Conservation (phyloP, 2,113 vertebrate species). For the Chascanopsetta lugubris region DNA sequence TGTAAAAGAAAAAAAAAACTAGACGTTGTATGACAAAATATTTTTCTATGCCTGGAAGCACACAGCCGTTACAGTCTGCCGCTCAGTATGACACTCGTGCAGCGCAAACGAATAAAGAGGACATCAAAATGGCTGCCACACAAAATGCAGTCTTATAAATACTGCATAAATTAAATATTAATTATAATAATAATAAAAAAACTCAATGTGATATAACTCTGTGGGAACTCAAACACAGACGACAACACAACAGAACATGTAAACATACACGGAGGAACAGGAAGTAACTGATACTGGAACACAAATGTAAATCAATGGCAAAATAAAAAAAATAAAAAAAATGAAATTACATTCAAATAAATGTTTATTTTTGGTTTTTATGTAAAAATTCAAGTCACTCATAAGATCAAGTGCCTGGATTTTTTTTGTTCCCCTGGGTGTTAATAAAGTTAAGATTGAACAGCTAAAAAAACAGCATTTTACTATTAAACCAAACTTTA, state of each 20-base stretch:
- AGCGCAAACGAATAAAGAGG: slow-evolving; percentile 68
- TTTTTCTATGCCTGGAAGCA: slow-evolving; percentile 56
- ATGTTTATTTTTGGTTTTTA: slow-evolving; percentile 30
- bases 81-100: slow-evolving; percentile 60
- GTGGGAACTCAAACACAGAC: slow-evolving; percentile 58
- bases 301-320: slow-evolving; percentile 52
- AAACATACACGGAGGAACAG: slow-evolving; percentile 69
- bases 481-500: not conserved
- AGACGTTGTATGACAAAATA: slow-evolving; percentile 65
- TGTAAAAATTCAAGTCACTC: slow-evolving; percentile 19
- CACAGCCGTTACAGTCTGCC: slow-evolving; percentile 57
- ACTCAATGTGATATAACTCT: slow-evolving; percentile 59
- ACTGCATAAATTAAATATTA: slow-evolving; percentile 69
- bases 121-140: slow-evolving; percentile 65
- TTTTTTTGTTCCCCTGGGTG: slow-evolving; percentile 15
- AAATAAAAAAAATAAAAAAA: slow-evolving; percentile 54
- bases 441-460: slow-evolving; percentile 36
- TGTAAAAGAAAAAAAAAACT: slow-evolving; percentile 63
- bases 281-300: slow-evolving; percentile 48
- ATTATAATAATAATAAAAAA: slow-evolving; percentile 28
- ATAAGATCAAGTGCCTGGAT: slow-evolving; percentile 4
- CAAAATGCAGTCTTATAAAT: slow-evolving; percentile 68
- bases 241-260: slow-evolving; percentile 70
- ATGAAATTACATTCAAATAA: slow-evolving; percentile 70
- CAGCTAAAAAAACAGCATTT: slow-evolving; percentile 11